These are phyloP conservation scores for Tribolium freemani DNA, from an alignment of 2,888 invertebrate species.

Conservation along the genomic window DNA sequence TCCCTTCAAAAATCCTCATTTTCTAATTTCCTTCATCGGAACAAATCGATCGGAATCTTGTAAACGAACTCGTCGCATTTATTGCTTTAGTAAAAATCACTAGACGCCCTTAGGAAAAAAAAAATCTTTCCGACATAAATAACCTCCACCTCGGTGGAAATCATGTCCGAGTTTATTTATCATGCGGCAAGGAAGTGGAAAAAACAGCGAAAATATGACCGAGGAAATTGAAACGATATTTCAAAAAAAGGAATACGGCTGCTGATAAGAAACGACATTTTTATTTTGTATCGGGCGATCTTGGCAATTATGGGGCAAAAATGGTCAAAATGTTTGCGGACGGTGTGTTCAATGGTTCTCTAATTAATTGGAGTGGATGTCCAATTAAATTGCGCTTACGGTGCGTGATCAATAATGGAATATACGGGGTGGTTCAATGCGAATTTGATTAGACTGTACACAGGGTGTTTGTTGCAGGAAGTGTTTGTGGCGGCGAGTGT, in stretches of 20 bases:
- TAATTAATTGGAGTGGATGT: conserved; percentile 34
- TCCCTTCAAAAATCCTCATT: neutral
- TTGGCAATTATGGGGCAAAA: too few relatives aligned
- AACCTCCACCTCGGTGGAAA: conserved; percentile 43
- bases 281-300: conserved; percentile 11
- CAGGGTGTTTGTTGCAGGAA: conserved; percentile 67
- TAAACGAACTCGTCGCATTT: neutral
- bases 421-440: neutral
- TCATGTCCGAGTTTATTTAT: conserved; percentile 57
- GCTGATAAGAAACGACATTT: conserved; percentile 23
- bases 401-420: neutral
- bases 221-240: conserved; percentile 60
- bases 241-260: conserved; percentile 45
- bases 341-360: conserved; percentile 12
- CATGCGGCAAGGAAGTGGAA: conserved; percentile 45
- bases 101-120: neutral
- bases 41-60: neutral
- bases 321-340: neutral
- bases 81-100: neutral
- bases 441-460: neutral
- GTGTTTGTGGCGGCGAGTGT: conserved; percentile 76
- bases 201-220: conserved; percentile 52
- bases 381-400: conserved; percentile 34
- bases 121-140: neutral
- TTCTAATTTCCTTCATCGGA: neutral